Evolutionary conservation across 1,140 invertebrate genomes (phyloP), one percentile per base, ranked within the genome.

Genomic region (Drosophila kohkoa): DNA sequence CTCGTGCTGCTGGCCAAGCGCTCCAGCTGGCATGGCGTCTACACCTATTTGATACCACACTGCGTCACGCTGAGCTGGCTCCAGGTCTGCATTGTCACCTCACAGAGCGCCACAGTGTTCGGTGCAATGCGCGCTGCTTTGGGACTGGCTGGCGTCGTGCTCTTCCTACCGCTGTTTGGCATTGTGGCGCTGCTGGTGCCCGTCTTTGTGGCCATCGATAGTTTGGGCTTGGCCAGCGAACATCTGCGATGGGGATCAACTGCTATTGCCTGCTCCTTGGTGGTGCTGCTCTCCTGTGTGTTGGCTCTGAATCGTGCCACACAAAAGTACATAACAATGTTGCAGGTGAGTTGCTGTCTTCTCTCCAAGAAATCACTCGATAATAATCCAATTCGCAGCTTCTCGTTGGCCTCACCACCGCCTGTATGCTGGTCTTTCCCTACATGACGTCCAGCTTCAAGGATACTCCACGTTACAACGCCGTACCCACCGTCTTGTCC

Each of bases 1-100:
- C 94, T 97, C 54, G 77, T 95, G 0, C 93, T 95, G 75, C 96
- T 98, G 94, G 96, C 96, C 1, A 93, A 94, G 0, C 93, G 95
- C 35, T 95, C 96, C 10, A 94, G 95, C 52, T 97, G 96, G 96
- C 94, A 95, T 55, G 97, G 97, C 1, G 95, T 95, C 10, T 97
- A 97, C 80, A 95, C 95, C 64, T 95, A 94, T 32, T 92, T 97
- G 0, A 95, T 98, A 43, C 97, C 97, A 0, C 97, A 98, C 92
- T 96, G 97, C 51, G 96, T 98, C 0, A 97, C 96, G 0, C 93
- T 97, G 5, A 96, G 96, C 81, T 98, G 97, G 97, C 95, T 97
- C 87, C 96, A 97, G 81, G 95, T 97, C 79, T 96, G 96, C 38
- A 95, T 97, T 70, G 94, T 96, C 2, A 96, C 95, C 73, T 96